A percentile compares a stretch with the other conserved stretches of the same genome.
phyloP scores from a whole-genome alignment of 2,888 invertebrate genomes.

The Dicranocentrus wangi region DNA sequence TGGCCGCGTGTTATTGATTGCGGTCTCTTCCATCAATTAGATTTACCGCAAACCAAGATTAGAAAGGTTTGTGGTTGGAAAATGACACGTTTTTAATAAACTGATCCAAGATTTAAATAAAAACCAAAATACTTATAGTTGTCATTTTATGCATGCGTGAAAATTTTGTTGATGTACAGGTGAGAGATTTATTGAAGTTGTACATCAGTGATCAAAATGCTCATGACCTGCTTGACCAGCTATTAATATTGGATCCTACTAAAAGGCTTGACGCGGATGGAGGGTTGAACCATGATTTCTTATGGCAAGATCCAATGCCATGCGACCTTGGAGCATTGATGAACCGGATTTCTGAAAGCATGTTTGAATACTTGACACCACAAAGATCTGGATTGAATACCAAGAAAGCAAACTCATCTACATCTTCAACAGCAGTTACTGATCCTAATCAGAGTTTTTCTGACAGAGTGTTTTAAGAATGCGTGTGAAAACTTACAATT shows the following conservation, averaged over 20 bases:
- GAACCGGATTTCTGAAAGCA: constrained; percentile 90
- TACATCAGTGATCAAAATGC: constrained; percentile 94
- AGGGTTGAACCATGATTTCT: constrained; percentile 97
- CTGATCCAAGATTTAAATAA: neutral
- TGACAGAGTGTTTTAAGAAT: no score
- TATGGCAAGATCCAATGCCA: constrained; percentile 98
- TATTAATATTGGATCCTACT: constrained; percentile 92
- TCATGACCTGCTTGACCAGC: constrained; percentile 92
- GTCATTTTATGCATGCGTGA: no score
- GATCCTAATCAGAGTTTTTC: no score
- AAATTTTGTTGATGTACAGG: constrained; percentile 74
- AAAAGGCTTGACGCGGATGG: constrained; percentile 91
- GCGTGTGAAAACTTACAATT: no score
- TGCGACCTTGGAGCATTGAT: constrained; percentile 92
- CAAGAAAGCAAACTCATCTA: no score
- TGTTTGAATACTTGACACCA: constrained; percentile 94
- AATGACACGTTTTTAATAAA: constrained; percentile 10
- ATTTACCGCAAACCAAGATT: constrained; percentile 89
- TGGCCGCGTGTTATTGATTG: constrained; percentile 95
- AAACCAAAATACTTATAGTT: constrained; percentile 25
- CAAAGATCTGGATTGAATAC: no score
- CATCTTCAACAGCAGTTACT: no score
- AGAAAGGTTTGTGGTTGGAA: constrained; percentile 78
- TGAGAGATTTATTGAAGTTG: constrained; percentile 87
- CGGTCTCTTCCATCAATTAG: constrained; percentile 90